Evolutionary conservation across 1,140 invertebrate species (phyloP).

Genomic region (Maniola jurtina): DNA sequence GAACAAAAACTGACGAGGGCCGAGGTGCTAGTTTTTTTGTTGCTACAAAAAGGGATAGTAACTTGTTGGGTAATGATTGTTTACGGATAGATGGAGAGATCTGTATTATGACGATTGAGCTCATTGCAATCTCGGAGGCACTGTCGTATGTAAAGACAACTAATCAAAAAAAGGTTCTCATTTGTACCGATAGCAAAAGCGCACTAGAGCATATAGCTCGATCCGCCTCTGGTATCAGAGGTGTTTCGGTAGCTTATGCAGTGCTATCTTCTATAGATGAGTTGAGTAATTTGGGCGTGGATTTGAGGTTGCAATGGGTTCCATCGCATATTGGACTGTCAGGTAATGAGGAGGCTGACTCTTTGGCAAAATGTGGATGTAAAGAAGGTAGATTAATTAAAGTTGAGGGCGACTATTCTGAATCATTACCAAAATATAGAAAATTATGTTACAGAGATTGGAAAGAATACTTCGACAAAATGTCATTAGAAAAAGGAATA

Average conservation of each 20-base stretch:
- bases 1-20: not conserved
- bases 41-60: not conserved
- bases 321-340: constrained; percentile 8
- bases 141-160: constrained; percentile 1
- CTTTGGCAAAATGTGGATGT: not conserved
- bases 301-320: constrained; percentile 16
- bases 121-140: constrained; percentile 17
- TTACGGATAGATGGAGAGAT: not conserved
- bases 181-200: constrained; percentile 9
- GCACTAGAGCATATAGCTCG: constrained; percentile 7
- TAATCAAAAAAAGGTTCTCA: constrained; percentile 2
- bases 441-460: not conserved
- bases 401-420: not conserved
- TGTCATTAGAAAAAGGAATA: constrained; percentile 24
- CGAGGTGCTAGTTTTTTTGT: constrained; percentile 5
- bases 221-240: constrained; percentile 8
- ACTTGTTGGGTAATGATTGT: not conserved
- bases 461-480: constrained; percentile 26
- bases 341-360: constrained; percentile 11
- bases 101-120: constrained; percentile 10
- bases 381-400: not conserved
- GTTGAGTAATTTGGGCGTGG: not conserved
- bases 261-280: not conserved
- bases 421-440: constrained; percentile 9
- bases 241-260: constrained; percentile 12